These are phyloP conservation scores for Ommatoiulus sabulosus DNA, from an alignment of 2,888 invertebrate species.

Conservation along the genomic window DNA sequence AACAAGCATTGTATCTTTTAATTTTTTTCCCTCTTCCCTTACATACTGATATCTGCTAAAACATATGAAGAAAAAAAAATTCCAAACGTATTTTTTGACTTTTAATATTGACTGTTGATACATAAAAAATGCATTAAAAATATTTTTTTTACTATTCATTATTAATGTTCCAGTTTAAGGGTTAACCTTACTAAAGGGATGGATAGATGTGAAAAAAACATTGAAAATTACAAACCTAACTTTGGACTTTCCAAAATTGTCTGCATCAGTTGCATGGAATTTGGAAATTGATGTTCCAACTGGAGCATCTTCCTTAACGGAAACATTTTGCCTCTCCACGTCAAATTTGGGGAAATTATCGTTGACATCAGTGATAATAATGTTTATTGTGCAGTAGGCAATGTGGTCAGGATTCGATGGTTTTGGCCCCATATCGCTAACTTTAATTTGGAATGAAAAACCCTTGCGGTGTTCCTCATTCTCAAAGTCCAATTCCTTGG, in stretches of 20 bases:
- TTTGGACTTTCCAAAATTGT: slow-evolving; percentile 67
- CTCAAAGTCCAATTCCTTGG: slow-evolving; percentile 59
- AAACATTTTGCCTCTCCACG: slow-evolving; percentile 65
- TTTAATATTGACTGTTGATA: too few relatives aligned
- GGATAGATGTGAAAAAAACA: background rate
- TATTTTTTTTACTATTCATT: too few relatives aligned
- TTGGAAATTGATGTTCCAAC: slow-evolving; percentile 66
- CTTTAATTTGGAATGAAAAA: slow-evolving; percentile 57
- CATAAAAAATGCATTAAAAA: too few relatives aligned
- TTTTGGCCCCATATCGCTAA: slow-evolving; percentile 58
- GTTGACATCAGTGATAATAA: slow-evolving; percentile 82
- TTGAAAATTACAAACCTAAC: slow-evolving; percentile 60
- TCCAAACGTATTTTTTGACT: too few relatives aligned
- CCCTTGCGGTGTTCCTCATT: slow-evolving; percentile 58
- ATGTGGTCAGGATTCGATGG: slow-evolving; percentile 56
- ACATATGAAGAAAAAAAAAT: too few relatives aligned
- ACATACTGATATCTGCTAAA: too few relatives aligned
- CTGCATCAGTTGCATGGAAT: slow-evolving; percentile 69
- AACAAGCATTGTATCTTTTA: too few relatives aligned
- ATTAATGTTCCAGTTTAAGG: too few relatives aligned
- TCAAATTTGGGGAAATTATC: slow-evolving; percentile 92
- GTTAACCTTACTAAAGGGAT: too few relatives aligned
- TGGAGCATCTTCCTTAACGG: slow-evolving; percentile 66
- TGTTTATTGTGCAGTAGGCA: slow-evolving; percentile 55
- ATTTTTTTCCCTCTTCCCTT: too few relatives aligned